phyloP scores from a whole-genome alignment of 2,113 vertebrate species.

The Forbesichthys papilliferus region DNA sequence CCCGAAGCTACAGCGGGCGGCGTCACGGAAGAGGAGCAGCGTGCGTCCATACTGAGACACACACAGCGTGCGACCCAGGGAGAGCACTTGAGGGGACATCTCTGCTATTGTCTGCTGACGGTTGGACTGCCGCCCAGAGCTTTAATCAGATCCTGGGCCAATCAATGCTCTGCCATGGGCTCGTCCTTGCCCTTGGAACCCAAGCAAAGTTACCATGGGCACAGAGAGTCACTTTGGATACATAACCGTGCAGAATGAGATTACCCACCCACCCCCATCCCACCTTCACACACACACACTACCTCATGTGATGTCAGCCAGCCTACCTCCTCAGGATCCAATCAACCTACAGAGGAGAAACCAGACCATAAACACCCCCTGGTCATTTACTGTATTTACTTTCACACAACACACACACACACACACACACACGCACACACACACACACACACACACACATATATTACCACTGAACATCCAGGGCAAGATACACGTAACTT shows the following conservation, averaged over 20 bases:
- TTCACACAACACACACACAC: conserved; percentile 13
- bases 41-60: conserved; percentile 47
- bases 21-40: conserved; percentile 39
- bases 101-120: conserved; percentile 75
- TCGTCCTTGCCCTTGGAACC: conserved; percentile 64
- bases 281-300: conserved; percentile 15
- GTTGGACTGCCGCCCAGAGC: conserved; percentile 61
- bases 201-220: conserved; percentile 60
- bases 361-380: conserved; percentile 57
- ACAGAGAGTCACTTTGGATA: conserved; percentile 66
- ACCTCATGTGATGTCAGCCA: conserved; percentile 69
- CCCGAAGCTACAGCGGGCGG: conserved; percentile 20
- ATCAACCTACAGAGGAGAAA: conserved; percentile 60
- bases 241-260: conserved; percentile 68
- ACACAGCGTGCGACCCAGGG: conserved; percentile 64
- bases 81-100: conserved; percentile 64
- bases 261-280: conserved; percentile 68
- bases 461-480: too few relatives aligned
- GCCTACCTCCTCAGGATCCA: conserved; percentile 67
- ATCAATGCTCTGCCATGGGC: conserved; percentile 66
- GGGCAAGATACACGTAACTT: too few relatives aligned
- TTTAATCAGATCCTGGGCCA: conserved; percentile 74
- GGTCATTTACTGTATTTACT: conserved; percentile 58
- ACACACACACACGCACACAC: too few relatives aligned
- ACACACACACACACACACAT: too few relatives aligned